These are phyloP conservation scores for Cryptocheilus praepositus DNA, from an alignment of 2,888 invertebrate genomes.

Conservation along the genomic window DNA sequence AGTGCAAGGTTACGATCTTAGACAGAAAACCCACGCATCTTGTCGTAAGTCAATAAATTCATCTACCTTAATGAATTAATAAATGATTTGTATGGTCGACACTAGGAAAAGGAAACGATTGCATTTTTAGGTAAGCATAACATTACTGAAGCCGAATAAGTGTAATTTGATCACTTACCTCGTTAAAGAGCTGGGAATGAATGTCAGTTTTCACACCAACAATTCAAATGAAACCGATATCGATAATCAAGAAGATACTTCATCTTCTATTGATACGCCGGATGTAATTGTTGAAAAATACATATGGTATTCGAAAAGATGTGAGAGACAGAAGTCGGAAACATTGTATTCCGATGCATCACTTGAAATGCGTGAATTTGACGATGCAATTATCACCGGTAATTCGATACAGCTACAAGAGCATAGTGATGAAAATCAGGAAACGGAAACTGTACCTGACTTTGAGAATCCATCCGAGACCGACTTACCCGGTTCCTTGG, in stretches of 20 bases:
- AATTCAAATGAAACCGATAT: background rate
- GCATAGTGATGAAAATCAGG: background rate
- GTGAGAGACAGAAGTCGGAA: background rate
- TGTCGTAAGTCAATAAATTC: conserved; percentile 53
- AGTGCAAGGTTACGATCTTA: conserved; percentile 76
- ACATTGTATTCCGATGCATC: background rate
- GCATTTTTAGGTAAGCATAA: conserved; percentile 47
- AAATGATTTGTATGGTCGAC: background rate
- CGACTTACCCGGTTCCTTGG: background rate
- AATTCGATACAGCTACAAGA: conserved; percentile 1
- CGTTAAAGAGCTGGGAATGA: conserved; percentile 21
- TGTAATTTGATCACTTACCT: conserved; percentile 42
- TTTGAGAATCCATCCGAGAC: conserved; percentile 35
- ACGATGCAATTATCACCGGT: conserved; percentile 26
- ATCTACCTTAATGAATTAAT: no score
- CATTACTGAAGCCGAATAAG: conserved; percentile 26
- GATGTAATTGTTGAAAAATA: conserved; percentile 21
- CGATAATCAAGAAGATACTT: background rate
- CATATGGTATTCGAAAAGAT: background rate
- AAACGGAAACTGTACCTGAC: conserved; percentile 2
- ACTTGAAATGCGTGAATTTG: background rate
- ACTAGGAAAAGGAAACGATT: conserved; percentile 7
- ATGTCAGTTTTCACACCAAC: conserved; percentile 10
- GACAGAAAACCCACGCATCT: conserved; percentile 56
- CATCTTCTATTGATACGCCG: background rate